A percentile compares a stretch with the other conserved stretches of the same genome.
These are phyloP conservation scores for Papilio polytes DNA, from an alignment of 1,140 invertebrate genomes.

Conservation along the genomic window DNA sequence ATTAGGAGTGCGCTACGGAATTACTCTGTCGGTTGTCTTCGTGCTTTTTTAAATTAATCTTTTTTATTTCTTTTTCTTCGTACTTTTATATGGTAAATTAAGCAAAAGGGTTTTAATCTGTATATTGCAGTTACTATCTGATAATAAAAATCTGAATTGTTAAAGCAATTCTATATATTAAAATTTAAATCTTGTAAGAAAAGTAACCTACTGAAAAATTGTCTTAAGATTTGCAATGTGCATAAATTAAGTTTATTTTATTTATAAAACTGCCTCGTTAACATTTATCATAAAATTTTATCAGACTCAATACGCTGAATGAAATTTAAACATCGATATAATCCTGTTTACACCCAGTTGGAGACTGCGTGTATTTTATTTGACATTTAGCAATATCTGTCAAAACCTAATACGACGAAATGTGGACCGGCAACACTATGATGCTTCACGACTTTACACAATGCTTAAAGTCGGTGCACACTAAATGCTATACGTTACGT, in stretches of 20 bases:
- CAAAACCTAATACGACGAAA: constrained; percentile 77
- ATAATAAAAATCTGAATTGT: no score
- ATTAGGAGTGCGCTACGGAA: constrained; percentile 61
- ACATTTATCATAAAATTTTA: background rate
- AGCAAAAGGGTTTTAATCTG: no score
- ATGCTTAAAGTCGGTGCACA: constrained; percentile 40
- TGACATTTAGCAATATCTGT: constrained; percentile 73
- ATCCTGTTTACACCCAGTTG: constrained; percentile 52
- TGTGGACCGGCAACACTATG: constrained; percentile 59
- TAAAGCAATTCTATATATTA: no score
- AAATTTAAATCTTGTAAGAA: no score
- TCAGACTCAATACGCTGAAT: background rate
- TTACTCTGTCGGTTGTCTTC: constrained; percentile 55
- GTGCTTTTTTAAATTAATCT: constrained; percentile 51
- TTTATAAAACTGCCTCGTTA: background rate
- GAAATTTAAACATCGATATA: constrained; percentile 42
- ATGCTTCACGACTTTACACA: constrained; percentile 51
- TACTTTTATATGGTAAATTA: no score
- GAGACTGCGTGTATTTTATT: constrained; percentile 68
- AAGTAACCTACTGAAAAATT: no score
- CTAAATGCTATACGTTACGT: constrained; percentile 27
- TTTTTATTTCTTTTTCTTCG: constrained; percentile 33
- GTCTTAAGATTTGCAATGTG: background rate
- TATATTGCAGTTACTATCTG: no score
- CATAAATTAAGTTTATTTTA: background rate